Evolutionary conservation across 2,888 invertebrate genomes (phyloP), one percentile per base, ranked within the genome.

Genomic region (Amblyteles armatorius): DNA sequence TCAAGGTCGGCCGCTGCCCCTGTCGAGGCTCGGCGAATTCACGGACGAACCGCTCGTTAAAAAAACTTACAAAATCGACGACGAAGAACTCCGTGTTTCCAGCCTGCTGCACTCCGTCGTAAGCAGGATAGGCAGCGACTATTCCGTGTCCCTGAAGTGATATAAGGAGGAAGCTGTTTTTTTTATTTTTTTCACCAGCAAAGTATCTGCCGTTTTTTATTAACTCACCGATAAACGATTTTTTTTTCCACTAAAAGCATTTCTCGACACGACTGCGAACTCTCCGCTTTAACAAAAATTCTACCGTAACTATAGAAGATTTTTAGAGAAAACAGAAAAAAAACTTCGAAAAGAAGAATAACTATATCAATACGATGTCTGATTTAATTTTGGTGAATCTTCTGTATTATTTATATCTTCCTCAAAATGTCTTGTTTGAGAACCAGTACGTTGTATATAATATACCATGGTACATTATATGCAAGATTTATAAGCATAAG

Each of bases 91-190:
- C 77, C 90, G 91, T 29, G 91, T 92, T 40, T 94, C 94, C 0
- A 91, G 90, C 79, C 88, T 96, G 68, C 91, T 96, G 44, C 95
- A 97, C 93, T 94, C 95, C 3, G 94, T 97, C 90, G 94, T 96
- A 16, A 96, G 96, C 90, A 95, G 95, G 92, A 96, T 97, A 92
- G 95, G 95, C 36, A 95, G 95, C 6, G 97, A 97, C 92, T 95
- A 95, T 89, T 95, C 95, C 93, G 93, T 95, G 65, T 94, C 94
- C 11, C 29, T 88, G 3, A 91, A 90, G 83, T 90, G 78, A 87
- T n/a, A n/a, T 3, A n/a, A 48, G 19, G 9, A 36, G 7, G 36
- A 36, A 36, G 1, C 36, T 36, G 7, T 36, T 1, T 13, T 60
- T 33, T 60, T 22, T 22, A 3, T 22, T 22, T 57, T 57, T 26